Base-by-base conservation (phyloP, 1,140 invertebrate genomes). In the Frieseomelitta varia region DNA sequence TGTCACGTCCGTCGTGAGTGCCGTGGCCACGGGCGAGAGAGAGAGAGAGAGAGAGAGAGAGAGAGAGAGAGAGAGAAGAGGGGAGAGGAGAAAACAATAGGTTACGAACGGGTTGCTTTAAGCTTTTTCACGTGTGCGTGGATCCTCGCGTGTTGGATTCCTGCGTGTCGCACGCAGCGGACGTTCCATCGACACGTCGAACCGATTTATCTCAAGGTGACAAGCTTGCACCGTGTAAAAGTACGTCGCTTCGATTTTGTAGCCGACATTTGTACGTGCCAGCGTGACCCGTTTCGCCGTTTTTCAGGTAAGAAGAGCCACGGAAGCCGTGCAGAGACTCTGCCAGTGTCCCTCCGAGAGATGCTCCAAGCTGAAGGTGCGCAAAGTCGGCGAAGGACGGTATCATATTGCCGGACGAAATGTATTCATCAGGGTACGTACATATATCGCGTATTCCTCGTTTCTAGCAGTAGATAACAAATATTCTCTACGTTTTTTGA, bases 381-480 rank as follows among this genome's bases (percentile, higher is more conserved):
- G 96, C 90, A 97, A 97, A 92, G 96, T 98, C 69, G 97, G 97
- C 34, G 97, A 98, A 94, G 97, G 97, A 10, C 96, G 97, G 78
- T 98, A 98, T 91, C 96, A 96, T 87, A 97, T 98, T 91, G 97
- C 97, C n/a, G 97, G 97, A 10, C 95, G 97, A 87, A 97, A 97
- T 89, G 97, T 98, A 55, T 98, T 98, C 76, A 93, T 94, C 69
- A 93, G 92, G 71, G 92, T 92, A 89, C 76, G 77, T 76, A 39
- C 21, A 6, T 24, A 19, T 11, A 1, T 63, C 61, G 61, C 19
- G 15, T n/a, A n/a, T 30, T 30, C 30, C 30, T 30, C 30, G 30
- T 30, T 30, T 30, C 30, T 30, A 30, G 30, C 30, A 30, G n/a
- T n/a, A n/a, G 30, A 2, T 17, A 8, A 19, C 19, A 56, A 6